These are phyloP conservation scores for Caenorhabditis drosophilae DNA, from an alignment of 2,888 invertebrate species.

Conservation along the genomic window DNA sequence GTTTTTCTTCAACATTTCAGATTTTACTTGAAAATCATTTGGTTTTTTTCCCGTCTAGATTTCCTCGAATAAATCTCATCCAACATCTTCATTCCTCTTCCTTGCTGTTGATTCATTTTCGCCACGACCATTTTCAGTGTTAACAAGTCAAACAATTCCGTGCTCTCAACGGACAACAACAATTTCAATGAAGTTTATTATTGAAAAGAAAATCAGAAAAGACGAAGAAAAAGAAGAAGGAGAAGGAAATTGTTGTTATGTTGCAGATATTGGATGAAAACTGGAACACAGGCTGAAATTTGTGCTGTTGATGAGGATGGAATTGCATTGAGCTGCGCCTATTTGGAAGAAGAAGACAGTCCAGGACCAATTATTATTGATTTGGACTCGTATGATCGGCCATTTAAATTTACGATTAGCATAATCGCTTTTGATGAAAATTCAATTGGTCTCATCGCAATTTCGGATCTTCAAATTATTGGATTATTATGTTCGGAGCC, in stretches of 20 bases:
- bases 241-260: too few relatives aligned
- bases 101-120: conserved; percentile 64
- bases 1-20: conserved; percentile 8
- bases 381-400: conserved; percentile 60
- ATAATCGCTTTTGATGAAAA: conserved; percentile 63
- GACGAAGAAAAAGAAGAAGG: neutral
- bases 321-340: conserved; percentile 61
- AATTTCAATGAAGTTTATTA: conserved; percentile 53
- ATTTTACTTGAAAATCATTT: neutral
- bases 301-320: conserved; percentile 64
- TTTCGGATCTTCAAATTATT: conserved; percentile 42
- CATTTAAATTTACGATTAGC: conserved; percentile 65
- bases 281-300: conserved; percentile 65
- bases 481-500: conserved; percentile 56
- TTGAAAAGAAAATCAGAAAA: neutral
- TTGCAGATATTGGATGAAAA: conserved; percentile 64
- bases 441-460: conserved; percentile 53
- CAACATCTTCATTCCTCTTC: conserved; percentile 62
- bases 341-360: conserved; percentile 62
- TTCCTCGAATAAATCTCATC: conserved; percentile 35
- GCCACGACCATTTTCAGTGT: conserved; percentile 54
- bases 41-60: too few relatives aligned
- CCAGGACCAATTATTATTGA: conserved; percentile 62
- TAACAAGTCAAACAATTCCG: conserved; percentile 61
- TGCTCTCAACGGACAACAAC: conserved; percentile 61